phyloP scores from a whole-genome alignment of 2,113 vertebrate species.

The Dendropsophus ebraccatus region DNA sequence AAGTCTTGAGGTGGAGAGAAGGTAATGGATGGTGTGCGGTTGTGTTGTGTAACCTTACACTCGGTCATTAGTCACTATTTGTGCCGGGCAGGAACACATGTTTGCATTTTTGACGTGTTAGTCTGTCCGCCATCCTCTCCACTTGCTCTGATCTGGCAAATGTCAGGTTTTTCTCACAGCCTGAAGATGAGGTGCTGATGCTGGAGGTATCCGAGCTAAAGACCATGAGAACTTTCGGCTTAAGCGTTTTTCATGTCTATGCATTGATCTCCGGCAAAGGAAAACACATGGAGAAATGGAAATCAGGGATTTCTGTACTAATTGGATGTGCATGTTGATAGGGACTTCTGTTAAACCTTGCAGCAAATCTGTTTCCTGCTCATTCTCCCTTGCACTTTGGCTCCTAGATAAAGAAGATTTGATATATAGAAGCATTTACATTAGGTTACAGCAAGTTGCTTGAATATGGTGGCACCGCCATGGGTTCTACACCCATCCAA shows the following conservation, averaged over 20 bases:
- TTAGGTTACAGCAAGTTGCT: neutral
- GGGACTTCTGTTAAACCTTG: neutral
- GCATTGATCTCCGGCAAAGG: conserved; percentile 18
- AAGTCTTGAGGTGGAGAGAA: neutral
- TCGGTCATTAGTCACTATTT: neutral
- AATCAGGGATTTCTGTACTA: conserved; percentile 6
- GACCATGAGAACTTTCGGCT: neutral
- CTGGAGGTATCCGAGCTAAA: neutral
- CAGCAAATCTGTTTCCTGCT: neutral
- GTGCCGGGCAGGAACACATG: neutral
- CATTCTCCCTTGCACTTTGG: neutral
- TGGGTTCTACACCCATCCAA: neutral
- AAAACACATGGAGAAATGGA: conserved; percentile 16
- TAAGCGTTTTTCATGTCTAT: conserved; percentile 2
- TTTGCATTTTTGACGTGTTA: neutral
- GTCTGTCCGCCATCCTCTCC: conserved; percentile 8
- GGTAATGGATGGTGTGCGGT: neutral
- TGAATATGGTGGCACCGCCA: neutral
- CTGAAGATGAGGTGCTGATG: conserved; percentile 18
- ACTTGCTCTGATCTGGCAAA: conserved; percentile 9
- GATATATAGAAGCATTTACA: neutral
- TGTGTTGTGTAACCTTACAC: neutral
- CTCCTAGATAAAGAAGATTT: neutral
- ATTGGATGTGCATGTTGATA: conserved; percentile 11
- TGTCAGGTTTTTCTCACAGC: neutral